These are phyloP conservation scores for Pollicipes pollicipes DNA, from an alignment of 1,140 invertebrate species.

Conservation along the genomic window DNA sequence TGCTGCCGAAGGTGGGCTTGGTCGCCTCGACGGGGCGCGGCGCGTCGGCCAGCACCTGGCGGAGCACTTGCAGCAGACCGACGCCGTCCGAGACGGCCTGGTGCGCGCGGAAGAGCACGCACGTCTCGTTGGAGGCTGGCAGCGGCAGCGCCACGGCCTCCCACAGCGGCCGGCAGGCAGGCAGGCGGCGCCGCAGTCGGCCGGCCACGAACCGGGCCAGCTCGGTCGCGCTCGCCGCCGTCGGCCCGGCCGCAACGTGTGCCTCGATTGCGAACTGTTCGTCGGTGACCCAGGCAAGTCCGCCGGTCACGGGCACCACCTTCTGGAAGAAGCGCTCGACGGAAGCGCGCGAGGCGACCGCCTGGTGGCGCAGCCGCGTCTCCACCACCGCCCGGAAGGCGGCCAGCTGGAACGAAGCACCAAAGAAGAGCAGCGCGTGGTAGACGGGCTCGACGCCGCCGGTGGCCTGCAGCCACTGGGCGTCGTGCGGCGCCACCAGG, in stretches of 20 bases:
- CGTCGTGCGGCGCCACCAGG: conserved; percentile 25
- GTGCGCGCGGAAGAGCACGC: conserved; percentile 35
- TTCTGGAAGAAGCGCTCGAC: conserved; percentile 33
- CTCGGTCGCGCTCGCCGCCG: conserved; percentile 24
- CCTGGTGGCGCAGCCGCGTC: conserved; percentile 28
- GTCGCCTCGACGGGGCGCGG: conserved; percentile 23
- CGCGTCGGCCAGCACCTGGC: conserved; percentile 32
- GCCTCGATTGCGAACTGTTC: conserved; percentile 32
- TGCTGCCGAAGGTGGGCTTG: conserved; percentile 29
- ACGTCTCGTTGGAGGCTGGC: conserved; percentile 29
- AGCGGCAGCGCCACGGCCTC: conserved; percentile 35
- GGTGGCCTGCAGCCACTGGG: conserved; percentile 30
- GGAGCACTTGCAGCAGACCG: conserved; percentile 32
- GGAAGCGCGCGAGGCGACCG: conserved; percentile 25
- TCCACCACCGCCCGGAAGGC: conserved; percentile 30
- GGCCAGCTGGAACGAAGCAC: conserved; percentile 29
- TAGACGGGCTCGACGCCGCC: conserved; percentile 27
- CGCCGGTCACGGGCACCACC: conserved; percentile 25
- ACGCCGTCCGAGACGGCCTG: conserved; percentile 38
- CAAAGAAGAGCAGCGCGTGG: conserved; percentile 33
- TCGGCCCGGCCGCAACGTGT: conserved; percentile 32
- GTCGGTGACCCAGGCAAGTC: conserved; percentile 34
- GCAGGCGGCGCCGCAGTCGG: conserved; percentile 28
- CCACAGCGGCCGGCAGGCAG: conserved; percentile 33
- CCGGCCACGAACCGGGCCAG: conserved; percentile 29